Base-by-base conservation (phyloP, 1,140 invertebrate species). In the Brachionus koreanus region DNA sequence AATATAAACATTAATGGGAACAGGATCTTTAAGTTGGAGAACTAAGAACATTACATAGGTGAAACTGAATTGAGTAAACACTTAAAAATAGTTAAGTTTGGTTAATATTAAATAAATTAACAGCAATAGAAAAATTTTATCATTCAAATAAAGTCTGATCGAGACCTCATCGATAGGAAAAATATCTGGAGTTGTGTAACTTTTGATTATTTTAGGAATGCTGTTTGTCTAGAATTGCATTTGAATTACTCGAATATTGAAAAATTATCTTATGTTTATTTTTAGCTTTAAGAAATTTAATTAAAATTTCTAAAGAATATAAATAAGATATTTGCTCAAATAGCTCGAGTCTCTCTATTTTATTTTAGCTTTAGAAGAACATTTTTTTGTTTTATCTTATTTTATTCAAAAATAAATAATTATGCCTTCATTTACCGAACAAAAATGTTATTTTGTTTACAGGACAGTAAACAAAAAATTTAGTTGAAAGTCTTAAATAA, bases 121-220 rank as follows among this genome's bases (percentile, higher is more conserved):
- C n/a, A 57, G 49, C 49, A 57, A 57, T n/a, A 57, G 49, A 57
- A 57, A 57, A 9, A 49, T 57, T 16, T 57, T 57, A 57, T 57
- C 49, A 57, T 57, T 19, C 19, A 6, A 57, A 57, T 19, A 9
- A 19, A 57, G 49, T 16, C 49, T 57, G 19, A 57, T 57, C 16
- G 49, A 57, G 49, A 57, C 49, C 19, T 57, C 16, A 57, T 57
- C 49, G 49, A 57, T 57, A 57, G 6, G 6, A 23, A 57, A 29
- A 29, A 19, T 57, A 16, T 57, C 49, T 57, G 49, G 49, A 57
- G 49, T 57, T 57, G 49, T 57, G 19, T 57, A 57, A 57, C 49
- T 57, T 57, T 57, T 57, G 49, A 57, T 57, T 57, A 57, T 57
- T 57, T 57, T 57, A 19, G 49, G 49, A 57, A 57, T 57, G 49